These are phyloP conservation scores for Triops longicaudatus DNA, from an alignment of 1,140 invertebrate species.

Conservation along the genomic window DNA sequence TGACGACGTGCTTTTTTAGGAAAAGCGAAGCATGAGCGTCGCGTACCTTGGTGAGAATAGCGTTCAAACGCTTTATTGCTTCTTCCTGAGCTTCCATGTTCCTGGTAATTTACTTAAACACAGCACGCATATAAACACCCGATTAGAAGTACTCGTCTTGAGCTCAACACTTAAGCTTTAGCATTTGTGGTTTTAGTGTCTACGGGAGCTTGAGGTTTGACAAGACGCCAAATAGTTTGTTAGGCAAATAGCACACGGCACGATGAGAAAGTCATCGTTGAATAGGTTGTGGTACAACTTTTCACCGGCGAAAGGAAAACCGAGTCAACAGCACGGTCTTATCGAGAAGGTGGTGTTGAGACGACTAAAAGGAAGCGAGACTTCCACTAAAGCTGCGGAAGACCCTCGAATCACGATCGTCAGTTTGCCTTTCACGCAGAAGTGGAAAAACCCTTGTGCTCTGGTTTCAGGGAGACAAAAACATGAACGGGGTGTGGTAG, in stretches of 20 bases:
- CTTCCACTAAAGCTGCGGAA: not conserved
- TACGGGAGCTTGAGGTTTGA: not conserved
- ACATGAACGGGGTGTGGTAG: constrained; percentile 70
- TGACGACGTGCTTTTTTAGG: not conserved
- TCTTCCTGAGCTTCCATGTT: not conserved
- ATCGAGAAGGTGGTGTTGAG: not conserved
- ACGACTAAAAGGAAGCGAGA: not conserved
- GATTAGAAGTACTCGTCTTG: too few species aligned
- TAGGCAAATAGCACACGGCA: not conserved
- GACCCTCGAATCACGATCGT: not conserved
- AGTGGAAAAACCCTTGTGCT: not conserved
- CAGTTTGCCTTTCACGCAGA: constrained; percentile 2
- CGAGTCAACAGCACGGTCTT: not conserved
- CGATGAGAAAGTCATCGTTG: not conserved
- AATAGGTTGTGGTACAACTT: not conserved
- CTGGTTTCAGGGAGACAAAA: constrained; percentile 48
- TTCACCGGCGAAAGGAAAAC: constrained; percentile 6
- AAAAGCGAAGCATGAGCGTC: not conserved
- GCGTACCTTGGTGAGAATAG: not conserved
- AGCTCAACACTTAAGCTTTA: too few species aligned
- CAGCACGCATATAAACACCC: too few species aligned
- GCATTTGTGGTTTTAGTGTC: not conserved
- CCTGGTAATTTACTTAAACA: too few species aligned
- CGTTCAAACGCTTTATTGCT: not conserved
- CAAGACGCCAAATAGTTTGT: not conserved